Evolutionary conservation across 1,140 invertebrate genomes (phyloP), one percentile per base, ranked within the genome.

Genomic region (Hyles euphorbiae): DNA sequence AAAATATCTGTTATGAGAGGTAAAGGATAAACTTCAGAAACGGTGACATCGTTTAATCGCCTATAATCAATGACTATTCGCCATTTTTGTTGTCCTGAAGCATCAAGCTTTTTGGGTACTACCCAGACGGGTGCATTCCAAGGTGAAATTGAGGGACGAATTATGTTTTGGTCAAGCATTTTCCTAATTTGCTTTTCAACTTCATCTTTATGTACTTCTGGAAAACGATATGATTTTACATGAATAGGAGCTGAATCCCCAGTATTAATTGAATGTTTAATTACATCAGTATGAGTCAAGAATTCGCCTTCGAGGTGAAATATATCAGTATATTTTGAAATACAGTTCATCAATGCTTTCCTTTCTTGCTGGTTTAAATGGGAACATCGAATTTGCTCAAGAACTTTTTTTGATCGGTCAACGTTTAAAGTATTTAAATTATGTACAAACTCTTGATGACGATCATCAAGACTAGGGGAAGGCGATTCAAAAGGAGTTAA

Each of bases 151-250:
- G 50, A 53, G 12, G 58, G 58, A 34, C 43, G 43, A 10, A 60
- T 60, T 3, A 60, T 53, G 3, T 53, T 53, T 48, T 70, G 52
- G 3, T 67, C 48, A n/a, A 72, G 51, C 61, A 72, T 65, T 48
- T 64, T 66, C 8, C 60, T 45, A 32, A 74, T 67, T 68, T 71
- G 71, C 1, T 10, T 54, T 34, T 63, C 55, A 1, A 68, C 65
- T 65, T 74, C 71, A 11, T 63, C 44, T 34, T 68, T 68, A 22
- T 68, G 63, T 7, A 53, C 56, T n/a, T 68, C 61, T 9, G 67
- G 63, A n/a, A 66, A 72, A 8, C 69, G 52, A 53, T 72, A 72
- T 2, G 66, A 58, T 53, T 72, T 68, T 0, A 53, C 59, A 47
- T 72, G 40, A 53, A 72, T 66, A 46, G 70, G 70, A 3, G 56